Evolutionary conservation across 1,140 invertebrate genomes (phyloP).

Genomic region (Heliconius hewitsoni): DNA sequence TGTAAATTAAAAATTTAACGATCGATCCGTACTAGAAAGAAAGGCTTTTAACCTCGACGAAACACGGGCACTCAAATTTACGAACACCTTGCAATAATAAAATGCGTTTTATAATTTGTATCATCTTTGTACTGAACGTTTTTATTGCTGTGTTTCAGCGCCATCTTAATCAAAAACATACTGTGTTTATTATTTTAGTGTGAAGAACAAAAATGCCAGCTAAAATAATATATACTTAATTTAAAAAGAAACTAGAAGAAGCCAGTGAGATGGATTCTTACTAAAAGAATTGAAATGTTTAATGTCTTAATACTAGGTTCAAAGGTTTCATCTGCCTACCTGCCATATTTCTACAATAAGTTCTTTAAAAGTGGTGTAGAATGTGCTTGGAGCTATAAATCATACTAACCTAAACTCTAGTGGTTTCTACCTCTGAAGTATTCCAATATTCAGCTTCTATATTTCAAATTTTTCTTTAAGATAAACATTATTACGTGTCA

Average conservation of each 20-base stretch:
- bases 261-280: neutral
- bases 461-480: too few species aligned
- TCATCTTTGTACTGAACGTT: neutral
- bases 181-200: neutral
- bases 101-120: constrained; percentile 3
- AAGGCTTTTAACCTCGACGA: neutral
- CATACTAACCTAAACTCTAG: too few species aligned
- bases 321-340: too few species aligned
- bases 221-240: neutral
- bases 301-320: too few species aligned
- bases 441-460: too few species aligned
- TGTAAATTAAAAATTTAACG: neutral
- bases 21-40: neutral
- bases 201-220: neutral
- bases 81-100: neutral
- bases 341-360: too few species aligned
- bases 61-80: neutral
- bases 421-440: too few species aligned
- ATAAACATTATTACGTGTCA: too few species aligned
- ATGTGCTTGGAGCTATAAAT: too few species aligned
- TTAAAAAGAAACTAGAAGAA: neutral
- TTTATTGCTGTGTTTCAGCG: neutral
- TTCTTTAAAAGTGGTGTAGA: too few species aligned
- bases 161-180: neutral
- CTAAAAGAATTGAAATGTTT: too few species aligned